These are phyloP conservation scores for Porites lutea DNA, from an alignment of 64 coral and sea anemone genomes.

Conservation along the genomic window DNA sequence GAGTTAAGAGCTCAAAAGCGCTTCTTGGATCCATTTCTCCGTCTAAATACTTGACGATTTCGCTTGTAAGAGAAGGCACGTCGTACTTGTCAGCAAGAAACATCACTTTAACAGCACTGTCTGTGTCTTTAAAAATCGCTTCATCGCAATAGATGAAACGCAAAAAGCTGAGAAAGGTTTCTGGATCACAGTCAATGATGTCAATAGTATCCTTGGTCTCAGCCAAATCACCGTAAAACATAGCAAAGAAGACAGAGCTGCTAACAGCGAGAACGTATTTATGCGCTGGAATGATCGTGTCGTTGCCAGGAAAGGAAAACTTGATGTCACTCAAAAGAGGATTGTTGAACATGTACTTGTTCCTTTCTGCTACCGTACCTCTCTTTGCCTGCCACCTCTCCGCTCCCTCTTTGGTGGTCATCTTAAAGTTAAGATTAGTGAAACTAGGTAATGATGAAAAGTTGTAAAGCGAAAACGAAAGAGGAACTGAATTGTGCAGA, in stretches of 20 bases:
- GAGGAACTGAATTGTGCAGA: too few relatives aligned
- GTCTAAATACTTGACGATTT: neutral
- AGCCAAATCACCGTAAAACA: constrained; percentile 40
- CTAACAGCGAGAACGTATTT: constrained; percentile 49
- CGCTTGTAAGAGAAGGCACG: neutral
- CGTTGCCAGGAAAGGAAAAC: constrained; percentile 17
- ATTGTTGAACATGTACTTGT: constrained; percentile 40
- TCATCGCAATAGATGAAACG: constrained; percentile 30
- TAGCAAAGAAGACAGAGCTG: constrained; percentile 55
- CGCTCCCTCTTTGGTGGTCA: too few relatives aligned
- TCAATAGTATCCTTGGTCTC: constrained; percentile 6
- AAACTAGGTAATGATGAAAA: too few relatives aligned
- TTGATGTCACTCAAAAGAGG: constrained; percentile 45
- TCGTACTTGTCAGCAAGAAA: constrained; percentile 3
- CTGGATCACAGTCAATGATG: constrained; percentile 17
- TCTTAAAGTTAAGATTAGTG: too few relatives aligned
- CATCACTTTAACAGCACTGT: neutral
- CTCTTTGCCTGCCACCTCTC: constrained; percentile 20
- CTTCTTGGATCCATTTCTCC: neutral
- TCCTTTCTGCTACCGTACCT: constrained; percentile 18
- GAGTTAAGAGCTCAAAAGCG: neutral
- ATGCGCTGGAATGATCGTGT: constrained; percentile 30
- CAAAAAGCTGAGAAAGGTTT: constrained; percentile 7
- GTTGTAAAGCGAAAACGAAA: too few relatives aligned
- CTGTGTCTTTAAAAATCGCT: neutral